Evolutionary conservation across 2,888 invertebrate species (phyloP).

Genomic region (Eupithecia inturbata): DNA sequence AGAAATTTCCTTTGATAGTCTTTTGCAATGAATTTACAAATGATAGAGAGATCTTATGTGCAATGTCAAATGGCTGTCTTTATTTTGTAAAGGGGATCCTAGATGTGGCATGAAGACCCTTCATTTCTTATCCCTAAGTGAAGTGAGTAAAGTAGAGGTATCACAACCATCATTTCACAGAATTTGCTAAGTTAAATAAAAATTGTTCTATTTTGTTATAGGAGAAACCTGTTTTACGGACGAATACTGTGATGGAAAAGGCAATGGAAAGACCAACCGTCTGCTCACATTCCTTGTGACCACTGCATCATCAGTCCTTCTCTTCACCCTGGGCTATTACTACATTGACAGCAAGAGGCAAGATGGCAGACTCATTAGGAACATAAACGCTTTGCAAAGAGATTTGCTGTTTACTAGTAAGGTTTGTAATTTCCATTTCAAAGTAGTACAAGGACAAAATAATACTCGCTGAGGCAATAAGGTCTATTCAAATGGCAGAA

Average conservation of each 20-base stretch:
- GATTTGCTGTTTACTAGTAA: conserved; percentile 80
- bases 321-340: conserved; percentile 91
- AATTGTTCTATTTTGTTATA: conserved; percentile 46
- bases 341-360: conserved; percentile 90
- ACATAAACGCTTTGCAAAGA: conserved; percentile 81
- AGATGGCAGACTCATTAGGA: conserved; percentile 88
- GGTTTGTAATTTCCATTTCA: conserved; percentile 60
- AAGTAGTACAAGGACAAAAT: neutral
- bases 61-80: neutral
- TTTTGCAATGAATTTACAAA: neutral
- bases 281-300: conserved; percentile 85
- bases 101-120: neutral
- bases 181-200: neutral
- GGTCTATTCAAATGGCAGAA: no score
- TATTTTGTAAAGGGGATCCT: neutral
- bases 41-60: neutral
- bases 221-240: conserved; percentile 72
- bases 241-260: conserved; percentile 73
- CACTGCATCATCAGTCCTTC: conserved; percentile 88
- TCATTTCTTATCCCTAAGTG: neutral
- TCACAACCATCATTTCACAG: neutral
- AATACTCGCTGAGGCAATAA: neutral
- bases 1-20: neutral
- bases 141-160: neutral
- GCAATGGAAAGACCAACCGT: conserved; percentile 68